A percentile compares a stretch with the other conserved stretches of the same genome.
phyloP scores from a whole-genome alignment of 2,888 invertebrate genomes.

The Xestia rhomboidea region DNA sequence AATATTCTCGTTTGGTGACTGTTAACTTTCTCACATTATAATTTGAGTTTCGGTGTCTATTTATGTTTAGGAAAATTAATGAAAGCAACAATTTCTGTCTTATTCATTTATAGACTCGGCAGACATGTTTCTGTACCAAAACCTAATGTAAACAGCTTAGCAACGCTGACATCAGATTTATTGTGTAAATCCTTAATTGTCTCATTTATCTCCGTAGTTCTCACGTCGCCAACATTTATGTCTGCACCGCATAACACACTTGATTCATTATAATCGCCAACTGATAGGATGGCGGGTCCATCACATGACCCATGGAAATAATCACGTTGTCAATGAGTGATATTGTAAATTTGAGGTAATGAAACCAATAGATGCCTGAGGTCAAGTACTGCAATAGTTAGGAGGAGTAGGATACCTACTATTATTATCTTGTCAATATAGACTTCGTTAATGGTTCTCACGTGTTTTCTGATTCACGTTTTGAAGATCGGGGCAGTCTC shows the following conservation, averaged over 20 bases:
- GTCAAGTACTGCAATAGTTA: constrained; percentile 46
- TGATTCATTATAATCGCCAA: constrained; percentile 32
- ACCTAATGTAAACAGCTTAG: background rate
- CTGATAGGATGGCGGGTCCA: constrained; percentile 13
- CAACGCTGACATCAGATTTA: constrained; percentile 1
- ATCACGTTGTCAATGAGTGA: constrained; percentile 49
- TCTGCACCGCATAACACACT: constrained; percentile 12
- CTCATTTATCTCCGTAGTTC: constrained; percentile 5
- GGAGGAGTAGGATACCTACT: constrained; percentile 19
- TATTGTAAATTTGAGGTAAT: constrained; percentile 56
- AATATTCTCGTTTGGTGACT: background rate
- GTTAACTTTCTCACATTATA: background rate
- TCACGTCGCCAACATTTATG: constrained; percentile 9
- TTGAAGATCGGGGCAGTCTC: constrained; percentile 5
- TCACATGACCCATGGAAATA: constrained; percentile 41
- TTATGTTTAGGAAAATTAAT: background rate
- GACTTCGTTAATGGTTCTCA: constrained; percentile 25
- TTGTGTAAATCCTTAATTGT: constrained; percentile 8
- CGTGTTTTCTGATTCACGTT: constrained; percentile 34
- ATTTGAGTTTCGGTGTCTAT: background rate
- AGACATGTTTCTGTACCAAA: background rate
- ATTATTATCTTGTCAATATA: constrained; percentile 29
- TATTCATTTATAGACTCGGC: background rate
- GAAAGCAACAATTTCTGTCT: background rate
- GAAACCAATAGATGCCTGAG: constrained; percentile 51